Conservation (phyloP, 2,797 vertebrate genomes). For the Hafferia zeledoni region DNA sequence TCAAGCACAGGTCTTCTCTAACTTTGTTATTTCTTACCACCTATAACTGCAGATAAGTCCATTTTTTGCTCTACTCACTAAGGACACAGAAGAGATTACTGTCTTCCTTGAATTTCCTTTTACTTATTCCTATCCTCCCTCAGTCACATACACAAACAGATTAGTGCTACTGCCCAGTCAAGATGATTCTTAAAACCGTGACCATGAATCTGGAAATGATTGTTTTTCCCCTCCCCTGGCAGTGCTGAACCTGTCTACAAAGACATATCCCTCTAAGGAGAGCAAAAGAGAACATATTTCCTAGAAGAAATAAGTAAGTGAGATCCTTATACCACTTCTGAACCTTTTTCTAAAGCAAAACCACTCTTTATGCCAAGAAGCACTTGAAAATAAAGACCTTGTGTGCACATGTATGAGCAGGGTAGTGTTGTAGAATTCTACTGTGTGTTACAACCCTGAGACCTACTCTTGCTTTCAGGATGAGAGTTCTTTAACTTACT, state of each 20-base stretch:
- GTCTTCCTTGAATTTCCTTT: not conserved
- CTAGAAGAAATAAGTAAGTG: not conserved
- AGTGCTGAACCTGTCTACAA: not conserved
- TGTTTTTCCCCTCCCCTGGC: not conserved
- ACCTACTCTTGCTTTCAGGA: not conserved
- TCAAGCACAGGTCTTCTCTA: not conserved
- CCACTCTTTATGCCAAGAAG: not conserved
- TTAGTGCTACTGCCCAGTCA: not conserved
- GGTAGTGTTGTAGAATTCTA: not conserved
- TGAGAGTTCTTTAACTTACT: not conserved
- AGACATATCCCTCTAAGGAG: not conserved
- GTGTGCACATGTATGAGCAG: not conserved
- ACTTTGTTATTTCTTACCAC: not conserved
- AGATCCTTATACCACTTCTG: not conserved
- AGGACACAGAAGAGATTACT: not conserved
- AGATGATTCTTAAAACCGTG: not conserved
- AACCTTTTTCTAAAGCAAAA: not conserved
- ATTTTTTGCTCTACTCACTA: not conserved
- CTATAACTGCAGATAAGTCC: not conserved
- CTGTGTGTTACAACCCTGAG: not conserved
- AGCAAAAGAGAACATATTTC: not conserved
- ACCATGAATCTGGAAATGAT: not conserved
- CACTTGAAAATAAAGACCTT: not conserved
- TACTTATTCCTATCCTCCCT: not conserved
- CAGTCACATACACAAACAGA: not conserved